Conservation (phyloP, 2,797 vertebrate species). For the Tiaroga cobitis region DNA sequence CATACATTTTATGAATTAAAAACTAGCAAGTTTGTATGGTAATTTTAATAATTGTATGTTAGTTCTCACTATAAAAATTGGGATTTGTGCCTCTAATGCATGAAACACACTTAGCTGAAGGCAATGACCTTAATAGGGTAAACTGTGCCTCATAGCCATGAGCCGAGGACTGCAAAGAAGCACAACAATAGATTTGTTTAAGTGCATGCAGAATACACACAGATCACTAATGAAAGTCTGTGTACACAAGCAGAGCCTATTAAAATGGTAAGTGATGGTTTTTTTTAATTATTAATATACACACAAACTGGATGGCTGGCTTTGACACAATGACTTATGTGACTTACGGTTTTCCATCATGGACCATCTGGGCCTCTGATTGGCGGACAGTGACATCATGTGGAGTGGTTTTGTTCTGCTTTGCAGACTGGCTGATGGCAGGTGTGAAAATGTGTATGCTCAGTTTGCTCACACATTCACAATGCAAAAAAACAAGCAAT, state of each 20-base stretch:
- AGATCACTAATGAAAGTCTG: background rate
- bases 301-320: background rate
- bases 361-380: slow-evolving; percentile 26
- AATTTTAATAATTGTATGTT: background rate
- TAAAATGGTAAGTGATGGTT: background rate
- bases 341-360: slow-evolving; percentile 50
- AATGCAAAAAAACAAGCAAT: background rate
- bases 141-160: slow-evolving; percentile 13
- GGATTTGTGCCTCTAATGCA: background rate
- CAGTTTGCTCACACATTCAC: slow-evolving; percentile 3
- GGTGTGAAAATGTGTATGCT: slow-evolving; percentile 37
- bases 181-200: background rate
- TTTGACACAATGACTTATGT: slow-evolving; percentile 27
- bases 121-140: slow-evolving; percentile 22
- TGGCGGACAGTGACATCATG: slow-evolving; percentile 57
- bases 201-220: background rate
- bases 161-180: background rate
- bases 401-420: slow-evolving; percentile 35
- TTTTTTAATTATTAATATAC: slow-evolving; percentile 12
- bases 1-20: background rate
- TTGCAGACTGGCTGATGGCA: slow-evolving; percentile 24
- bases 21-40: background rate
- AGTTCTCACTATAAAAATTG: background rate
- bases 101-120: slow-evolving; percentile 8
- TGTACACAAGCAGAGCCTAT: background rate